Percentiles rank a stretch among this genome's conserved stretches.
phyloP scores from a whole-genome alignment of 2,888 invertebrate species.

The Tetragnatha montana region DNA sequence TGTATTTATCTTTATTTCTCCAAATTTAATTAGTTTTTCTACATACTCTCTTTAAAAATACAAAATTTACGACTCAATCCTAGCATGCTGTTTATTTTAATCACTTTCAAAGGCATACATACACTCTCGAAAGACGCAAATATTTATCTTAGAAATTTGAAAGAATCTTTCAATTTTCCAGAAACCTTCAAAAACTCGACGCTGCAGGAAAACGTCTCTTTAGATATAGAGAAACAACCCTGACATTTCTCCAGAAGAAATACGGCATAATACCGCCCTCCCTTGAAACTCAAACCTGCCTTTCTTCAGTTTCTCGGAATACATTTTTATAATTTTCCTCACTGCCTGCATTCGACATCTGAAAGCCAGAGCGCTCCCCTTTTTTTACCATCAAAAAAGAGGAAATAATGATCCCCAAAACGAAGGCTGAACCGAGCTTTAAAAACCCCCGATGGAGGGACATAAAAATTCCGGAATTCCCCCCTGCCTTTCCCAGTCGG shows the following conservation, averaged over 20 bases:
- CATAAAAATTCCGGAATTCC: conserved; percentile 1
- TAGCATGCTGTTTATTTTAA: too few relatives aligned
- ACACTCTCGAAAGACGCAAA: too few relatives aligned
- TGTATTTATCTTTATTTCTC: too few relatives aligned
- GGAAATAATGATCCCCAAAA: not conserved
- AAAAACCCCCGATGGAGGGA: not conserved
- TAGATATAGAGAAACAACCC: too few relatives aligned
- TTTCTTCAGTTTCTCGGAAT: not conserved
- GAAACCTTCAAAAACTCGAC: too few relatives aligned
- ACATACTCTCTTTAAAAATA: too few relatives aligned
- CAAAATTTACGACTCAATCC: too few relatives aligned
- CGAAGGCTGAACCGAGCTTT: not conserved
- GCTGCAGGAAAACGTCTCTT: too few relatives aligned
- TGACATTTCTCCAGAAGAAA: not conserved
- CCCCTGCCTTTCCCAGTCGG: conserved; percentile 9
- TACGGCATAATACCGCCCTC: not conserved
- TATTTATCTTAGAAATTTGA: too few relatives aligned
- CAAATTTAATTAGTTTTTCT: too few relatives aligned
- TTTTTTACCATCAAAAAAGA: not conserved
- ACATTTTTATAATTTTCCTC: not conserved
- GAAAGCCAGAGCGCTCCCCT: not conserved
- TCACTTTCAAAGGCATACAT: too few relatives aligned
- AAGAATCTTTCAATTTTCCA: too few relatives aligned
- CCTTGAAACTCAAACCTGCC: not conserved
- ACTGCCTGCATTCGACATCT: not conserved